phyloP scores from a whole-genome alignment of 2,113 vertebrate species.

The Neopipo cinnamomea region DNA sequence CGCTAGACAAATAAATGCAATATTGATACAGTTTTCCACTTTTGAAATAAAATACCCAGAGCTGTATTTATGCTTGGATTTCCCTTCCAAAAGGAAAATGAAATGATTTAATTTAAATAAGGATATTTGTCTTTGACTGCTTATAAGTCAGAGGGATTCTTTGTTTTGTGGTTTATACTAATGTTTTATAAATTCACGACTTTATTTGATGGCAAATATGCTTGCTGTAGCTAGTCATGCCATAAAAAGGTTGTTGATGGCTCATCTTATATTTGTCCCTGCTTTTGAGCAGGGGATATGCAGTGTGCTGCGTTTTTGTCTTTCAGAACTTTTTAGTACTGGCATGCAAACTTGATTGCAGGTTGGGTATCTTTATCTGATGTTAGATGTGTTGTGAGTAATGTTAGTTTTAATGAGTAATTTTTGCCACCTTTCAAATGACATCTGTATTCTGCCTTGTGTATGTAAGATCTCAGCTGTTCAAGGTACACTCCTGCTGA shows the following conservation, averaged over 20 bases:
- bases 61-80: neutral
- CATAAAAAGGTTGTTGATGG: neutral
- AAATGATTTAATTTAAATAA: neutral
- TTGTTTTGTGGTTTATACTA: neutral
- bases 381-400: neutral
- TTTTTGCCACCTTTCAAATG: slow-evolving; percentile 34
- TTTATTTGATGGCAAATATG: neutral
- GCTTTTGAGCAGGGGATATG: neutral
- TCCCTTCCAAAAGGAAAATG: neutral
- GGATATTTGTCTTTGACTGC: neutral
- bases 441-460: slow-evolving; percentile 11
- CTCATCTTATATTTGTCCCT: neutral
- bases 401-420: slow-evolving; percentile 21
- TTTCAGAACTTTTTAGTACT: neutral
- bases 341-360: neutral
- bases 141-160: neutral
- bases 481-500: slow-evolving; percentile 31
- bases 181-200: neutral
- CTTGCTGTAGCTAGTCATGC: neutral
- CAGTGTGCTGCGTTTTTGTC: neutral
- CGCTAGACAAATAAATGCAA: neutral
- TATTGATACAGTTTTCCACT: neutral
- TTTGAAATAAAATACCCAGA: neutral
- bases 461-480: slow-evolving; percentile 27
- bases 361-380: neutral